Evolutionary conservation across 2,113 vertebrate species (phyloP), one percentile per base, ranked within the genome.

Genomic region (Vulpes lagopus): DNA sequence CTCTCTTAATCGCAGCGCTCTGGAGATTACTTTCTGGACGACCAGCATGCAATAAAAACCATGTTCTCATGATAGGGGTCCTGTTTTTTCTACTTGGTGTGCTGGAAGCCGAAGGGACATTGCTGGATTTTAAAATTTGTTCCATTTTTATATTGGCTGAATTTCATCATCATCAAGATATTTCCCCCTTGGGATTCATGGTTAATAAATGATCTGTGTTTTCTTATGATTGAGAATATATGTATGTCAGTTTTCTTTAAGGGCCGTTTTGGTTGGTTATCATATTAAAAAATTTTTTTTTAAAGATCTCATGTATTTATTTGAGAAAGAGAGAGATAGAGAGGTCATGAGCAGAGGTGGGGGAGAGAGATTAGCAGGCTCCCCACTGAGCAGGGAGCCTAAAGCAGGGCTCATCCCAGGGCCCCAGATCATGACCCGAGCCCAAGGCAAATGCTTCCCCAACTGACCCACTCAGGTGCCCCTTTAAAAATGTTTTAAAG

Each of bases 11-110:
- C 64, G 19, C 25, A 55, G 32, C 3, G 19, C 43, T 73, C 35
- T 64, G 71, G 43, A 62, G 38, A 79, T 96, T 62, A 64, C 32
- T 30, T 74, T 73, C 62, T 30, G 15, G 90, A 86, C 59, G 49
- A 43, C 11, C 23, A 82, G 16, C 7, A 27, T 62, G 51, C 14
- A 69, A 59, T 4, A 32, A 57, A 59, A 84, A 17, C 11, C 4
- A 22, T 51, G 8, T 38, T n/a, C 6, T 38, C 30, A 1, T 35
- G 3, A 17, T 23, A 35, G 23, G 30, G 1, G 0, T 62, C 3
- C 14, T 67, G 0, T 30, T 62, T 3, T 35, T 93, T 81, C n/a
- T 67, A 81, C 51, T 10, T 30, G 35, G 27, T 11, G 12, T 49
- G 20, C 1, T 20, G 19, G 64, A 60, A 55, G 10, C 22, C 67